Conservation (phyloP, 1,140 invertebrate genomes). For the Hyles vespertilio region DNA sequence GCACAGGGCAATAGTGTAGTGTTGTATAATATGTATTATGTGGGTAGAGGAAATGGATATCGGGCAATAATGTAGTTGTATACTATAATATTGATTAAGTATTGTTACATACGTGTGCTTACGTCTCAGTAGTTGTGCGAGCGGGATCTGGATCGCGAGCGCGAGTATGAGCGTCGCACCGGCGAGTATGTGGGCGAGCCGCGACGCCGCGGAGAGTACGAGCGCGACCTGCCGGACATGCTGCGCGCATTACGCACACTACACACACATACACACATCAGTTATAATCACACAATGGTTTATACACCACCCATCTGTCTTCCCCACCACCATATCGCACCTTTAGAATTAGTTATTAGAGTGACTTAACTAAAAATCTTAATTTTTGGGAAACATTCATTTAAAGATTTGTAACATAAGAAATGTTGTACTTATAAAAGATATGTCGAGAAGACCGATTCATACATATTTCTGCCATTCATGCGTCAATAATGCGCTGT, state of each 20-base stretch:
- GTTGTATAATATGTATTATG: not conserved
- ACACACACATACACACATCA: not conserved
- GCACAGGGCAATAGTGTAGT: not conserved
- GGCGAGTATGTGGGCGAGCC: conserved; percentile 91
- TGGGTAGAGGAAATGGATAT: too few relatives aligned
- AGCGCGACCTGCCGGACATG: conserved; percentile 78
- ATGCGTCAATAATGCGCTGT: too few relatives aligned
- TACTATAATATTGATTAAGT: not conserved
- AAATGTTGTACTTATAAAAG: too few relatives aligned
- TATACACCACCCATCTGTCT: too few relatives aligned
- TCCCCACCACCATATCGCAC: too few relatives aligned
- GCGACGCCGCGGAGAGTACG: conserved; percentile 88
- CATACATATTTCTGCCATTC: too few relatives aligned
- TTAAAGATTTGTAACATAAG: too few relatives aligned
- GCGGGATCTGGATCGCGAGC: conserved; percentile 85
- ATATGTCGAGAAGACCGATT: too few relatives aligned
- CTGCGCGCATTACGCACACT: conserved; percentile 32
- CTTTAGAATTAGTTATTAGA: too few relatives aligned
- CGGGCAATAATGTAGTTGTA: conserved; percentile 1
- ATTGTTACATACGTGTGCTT: conserved; percentile 15
- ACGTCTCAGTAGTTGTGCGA: conserved; percentile 71
- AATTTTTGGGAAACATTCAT: too few relatives aligned
- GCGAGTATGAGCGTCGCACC: conserved; percentile 86
- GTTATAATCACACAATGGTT: conserved; percentile 18
- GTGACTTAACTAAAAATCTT: too few relatives aligned